Conservation (phyloP, 2,888 invertebrate species). For the Uloborus plumipes region DNA sequence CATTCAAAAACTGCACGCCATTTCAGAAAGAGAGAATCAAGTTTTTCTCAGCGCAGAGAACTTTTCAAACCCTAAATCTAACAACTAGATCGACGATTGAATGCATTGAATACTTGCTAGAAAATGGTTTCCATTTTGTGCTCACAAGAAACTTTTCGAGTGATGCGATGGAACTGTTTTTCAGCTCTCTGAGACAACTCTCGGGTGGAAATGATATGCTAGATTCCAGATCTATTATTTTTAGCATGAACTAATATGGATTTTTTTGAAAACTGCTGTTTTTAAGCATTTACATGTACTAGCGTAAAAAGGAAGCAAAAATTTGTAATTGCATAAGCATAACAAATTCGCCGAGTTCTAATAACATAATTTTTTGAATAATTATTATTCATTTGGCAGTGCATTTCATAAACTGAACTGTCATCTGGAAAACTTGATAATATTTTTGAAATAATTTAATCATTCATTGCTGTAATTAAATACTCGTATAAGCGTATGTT, state of each 20-base stretch:
- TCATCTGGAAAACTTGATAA: no score
- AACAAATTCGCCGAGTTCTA: no score
- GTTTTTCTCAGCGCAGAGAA: neutral
- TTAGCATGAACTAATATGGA: constrained; percentile 1
- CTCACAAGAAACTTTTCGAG: neutral
- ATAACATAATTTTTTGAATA: no score
- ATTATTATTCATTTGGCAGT: no score
- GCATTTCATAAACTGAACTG: no score
- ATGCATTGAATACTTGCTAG: neutral
- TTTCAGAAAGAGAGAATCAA: neutral
- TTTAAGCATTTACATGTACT: no score
- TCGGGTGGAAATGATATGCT: neutral
- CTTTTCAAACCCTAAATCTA: neutral
- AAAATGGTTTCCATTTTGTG: neutral
- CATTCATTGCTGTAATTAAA: no score
- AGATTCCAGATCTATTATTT: neutral
- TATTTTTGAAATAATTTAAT: no score
- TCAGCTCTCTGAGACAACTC: neutral
- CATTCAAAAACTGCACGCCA: neutral
- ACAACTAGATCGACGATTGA: neutral
- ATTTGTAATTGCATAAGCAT: no score
- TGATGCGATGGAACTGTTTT: neutral
- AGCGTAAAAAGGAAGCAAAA: no score
- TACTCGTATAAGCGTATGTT: no score
- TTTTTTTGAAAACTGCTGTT: no score